Percentiles rank a stretch among this genome's conserved stretches.
These are phyloP conservation scores for Pangasius sanitwongsei DNA, from an alignment of 2,797 vertebrate genomes.

Conservation along the genomic window DNA sequence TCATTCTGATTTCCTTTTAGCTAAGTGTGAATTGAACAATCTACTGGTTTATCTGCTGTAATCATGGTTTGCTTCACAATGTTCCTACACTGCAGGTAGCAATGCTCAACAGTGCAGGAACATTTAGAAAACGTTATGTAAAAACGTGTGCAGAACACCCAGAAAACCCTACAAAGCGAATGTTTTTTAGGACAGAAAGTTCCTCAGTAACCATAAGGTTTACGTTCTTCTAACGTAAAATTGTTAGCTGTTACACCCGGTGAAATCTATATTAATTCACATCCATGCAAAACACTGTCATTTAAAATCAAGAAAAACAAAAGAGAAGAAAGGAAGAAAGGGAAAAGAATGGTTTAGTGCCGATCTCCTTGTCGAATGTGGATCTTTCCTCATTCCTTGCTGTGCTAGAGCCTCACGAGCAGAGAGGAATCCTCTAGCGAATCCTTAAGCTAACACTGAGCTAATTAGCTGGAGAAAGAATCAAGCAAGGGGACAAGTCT, in stretches of 20 bases:
- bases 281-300: neutral
- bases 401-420: neutral
- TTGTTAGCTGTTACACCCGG: neutral
- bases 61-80: neutral
- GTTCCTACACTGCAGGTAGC: neutral
- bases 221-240: neutral
- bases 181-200: neutral
- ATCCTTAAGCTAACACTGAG: constrained; percentile 61
- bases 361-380: neutral
- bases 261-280: neutral
- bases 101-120: no score
- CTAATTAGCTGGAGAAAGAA: constrained; percentile 63
- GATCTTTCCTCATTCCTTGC: neutral
- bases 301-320: neutral
- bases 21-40: no score
- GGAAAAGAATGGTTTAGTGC: neutral
- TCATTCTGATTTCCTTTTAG: no score
- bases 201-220: neutral
- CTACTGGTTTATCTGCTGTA: neutral
- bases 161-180: neutral
- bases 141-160: no score
- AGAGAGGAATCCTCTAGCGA: neutral
- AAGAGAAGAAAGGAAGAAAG: neutral
- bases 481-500: constrained; percentile 8
- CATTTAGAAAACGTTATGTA: no score